Evolutionary conservation across 2,797 vertebrate genomes (phyloP).

Genomic region (Arremon brunneinucha): DNA sequence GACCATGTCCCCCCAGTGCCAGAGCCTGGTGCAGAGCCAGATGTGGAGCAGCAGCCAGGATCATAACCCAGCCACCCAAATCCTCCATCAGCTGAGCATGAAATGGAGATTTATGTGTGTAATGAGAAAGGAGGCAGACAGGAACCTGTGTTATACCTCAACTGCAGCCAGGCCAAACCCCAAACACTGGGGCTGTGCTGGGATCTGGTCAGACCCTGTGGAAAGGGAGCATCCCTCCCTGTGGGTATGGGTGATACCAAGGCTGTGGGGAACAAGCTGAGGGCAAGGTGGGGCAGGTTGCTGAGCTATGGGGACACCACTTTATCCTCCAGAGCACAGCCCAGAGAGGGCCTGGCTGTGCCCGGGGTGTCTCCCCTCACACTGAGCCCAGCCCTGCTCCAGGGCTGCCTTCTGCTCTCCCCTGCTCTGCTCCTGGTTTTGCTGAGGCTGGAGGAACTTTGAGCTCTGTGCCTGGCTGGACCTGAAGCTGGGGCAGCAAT

Average conservation of each 20-base stretch:
- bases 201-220: neutral
- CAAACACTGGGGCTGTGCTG: rapidly evolving
- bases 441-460: neutral
- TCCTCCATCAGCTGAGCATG: neutral
- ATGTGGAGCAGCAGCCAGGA: neutral
- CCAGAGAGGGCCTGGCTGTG: neutral
- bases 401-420: neutral
- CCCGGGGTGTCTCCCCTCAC: neutral
- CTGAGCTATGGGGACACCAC: neutral
- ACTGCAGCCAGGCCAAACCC: neutral
- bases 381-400: rapidly evolving
- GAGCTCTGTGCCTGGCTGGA: neutral
- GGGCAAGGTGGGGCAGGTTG: neutral
- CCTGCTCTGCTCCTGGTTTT: neutral
- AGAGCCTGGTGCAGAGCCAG: neutral
- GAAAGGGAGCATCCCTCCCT: neutral
- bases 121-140: neutral
- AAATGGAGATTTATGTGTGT: neutral
- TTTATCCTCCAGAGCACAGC: neutral
- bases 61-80: neutral
- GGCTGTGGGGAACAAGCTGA: neutral
- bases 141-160: neutral
- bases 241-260: neutral
- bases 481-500: neutral
- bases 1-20: rapidly evolving